These are phyloP conservation scores for Ascaphus truei DNA, from an alignment of 2,113 vertebrate genomes.

Conservation along the genomic window DNA sequence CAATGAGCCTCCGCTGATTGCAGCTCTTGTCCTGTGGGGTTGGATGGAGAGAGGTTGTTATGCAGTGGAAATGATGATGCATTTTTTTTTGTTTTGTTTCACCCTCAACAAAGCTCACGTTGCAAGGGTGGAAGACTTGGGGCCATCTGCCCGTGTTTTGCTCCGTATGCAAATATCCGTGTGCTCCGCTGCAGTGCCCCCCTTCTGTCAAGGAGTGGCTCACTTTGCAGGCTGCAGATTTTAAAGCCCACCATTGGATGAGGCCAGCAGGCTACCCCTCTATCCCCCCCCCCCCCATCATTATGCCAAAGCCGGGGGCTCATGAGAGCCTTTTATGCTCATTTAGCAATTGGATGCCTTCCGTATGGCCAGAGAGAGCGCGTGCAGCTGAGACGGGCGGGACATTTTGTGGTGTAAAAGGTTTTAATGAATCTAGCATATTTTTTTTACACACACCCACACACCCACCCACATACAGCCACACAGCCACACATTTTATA, in stretches of 20 bases:
- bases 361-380: background rate
- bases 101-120: background rate
- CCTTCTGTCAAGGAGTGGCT: background rate
- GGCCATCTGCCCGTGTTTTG: constrained; percentile 20
- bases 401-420: no score
- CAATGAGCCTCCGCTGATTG: constrained; percentile 25
- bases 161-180: constrained; percentile 12
- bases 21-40: background rate
- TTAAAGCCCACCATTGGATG: background rate
- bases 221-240: background rate
- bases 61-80: background rate
- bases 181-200: background rate
- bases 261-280: background rate
- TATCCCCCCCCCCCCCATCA: background rate
- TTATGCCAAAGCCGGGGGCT: background rate
- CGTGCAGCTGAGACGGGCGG: no score
- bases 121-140: background rate
- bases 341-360: background rate
- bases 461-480: no score
- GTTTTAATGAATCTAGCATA: background rate
- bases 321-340: constrained; percentile 13
- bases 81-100: background rate
- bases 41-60: background rate
- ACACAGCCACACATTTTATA: no score
- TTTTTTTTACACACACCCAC: no score